These are phyloP conservation scores for Salvelinus sp. DNA, from an alignment of 2,113 vertebrate species.

Conservation along the genomic window DNA sequence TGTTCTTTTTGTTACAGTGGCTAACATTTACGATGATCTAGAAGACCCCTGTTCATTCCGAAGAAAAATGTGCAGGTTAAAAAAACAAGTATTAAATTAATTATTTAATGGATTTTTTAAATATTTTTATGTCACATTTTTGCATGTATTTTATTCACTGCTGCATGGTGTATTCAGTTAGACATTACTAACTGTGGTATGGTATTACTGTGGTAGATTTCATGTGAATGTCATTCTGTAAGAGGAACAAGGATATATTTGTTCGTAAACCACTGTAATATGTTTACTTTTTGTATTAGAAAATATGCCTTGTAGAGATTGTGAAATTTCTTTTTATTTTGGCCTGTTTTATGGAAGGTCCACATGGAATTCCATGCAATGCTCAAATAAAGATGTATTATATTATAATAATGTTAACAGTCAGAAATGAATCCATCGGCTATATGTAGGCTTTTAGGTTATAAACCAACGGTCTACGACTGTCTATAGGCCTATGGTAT, in stretches of 20 bases:
- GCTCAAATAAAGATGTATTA: no score
- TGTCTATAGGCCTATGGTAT: no score
- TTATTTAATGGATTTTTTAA: not conserved
- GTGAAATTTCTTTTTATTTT: no score
- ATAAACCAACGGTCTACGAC: no score
- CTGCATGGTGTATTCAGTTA: not conserved
- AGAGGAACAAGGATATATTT: not conserved
- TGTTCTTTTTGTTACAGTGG: slow-evolving; percentile 42
- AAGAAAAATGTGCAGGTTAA: not conserved
- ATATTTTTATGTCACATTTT: not conserved
- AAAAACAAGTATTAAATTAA: slow-evolving; percentile 2
- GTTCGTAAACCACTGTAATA: not conserved
- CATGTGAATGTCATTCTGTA: not conserved
- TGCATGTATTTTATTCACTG: slow-evolving; percentile 7
- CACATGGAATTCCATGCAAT: no score
- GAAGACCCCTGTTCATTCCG: not conserved
- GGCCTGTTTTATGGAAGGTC: no score
- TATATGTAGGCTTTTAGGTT: no score
- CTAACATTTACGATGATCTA: slow-evolving; percentile 55
- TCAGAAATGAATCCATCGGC: no score
- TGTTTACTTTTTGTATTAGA: no score
- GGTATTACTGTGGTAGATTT: not conserved
- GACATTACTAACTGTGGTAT: not conserved
- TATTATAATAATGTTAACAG: no score
- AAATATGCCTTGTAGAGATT: no score